Conservation (phyloP, 1,140 invertebrate species). For the Mylabris phalerata region DNA sequence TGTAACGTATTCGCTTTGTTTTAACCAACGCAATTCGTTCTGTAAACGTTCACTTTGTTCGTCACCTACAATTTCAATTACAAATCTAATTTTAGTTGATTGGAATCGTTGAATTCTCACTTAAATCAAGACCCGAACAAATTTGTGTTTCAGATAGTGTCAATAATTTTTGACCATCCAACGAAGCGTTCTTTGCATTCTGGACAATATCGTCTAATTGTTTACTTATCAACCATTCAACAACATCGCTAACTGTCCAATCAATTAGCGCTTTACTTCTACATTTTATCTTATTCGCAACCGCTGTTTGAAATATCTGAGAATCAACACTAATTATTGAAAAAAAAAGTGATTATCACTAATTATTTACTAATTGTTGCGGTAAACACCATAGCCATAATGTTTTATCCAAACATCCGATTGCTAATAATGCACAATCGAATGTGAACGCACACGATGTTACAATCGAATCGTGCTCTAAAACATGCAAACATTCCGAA, state of each 20-base stretch:
- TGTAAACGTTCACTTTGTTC: constrained; percentile 28
- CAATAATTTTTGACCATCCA: constrained; percentile 56
- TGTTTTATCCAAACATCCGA: constrained; percentile 50
- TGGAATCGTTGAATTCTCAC: constrained; percentile 35
- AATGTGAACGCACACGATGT: constrained; percentile 50
- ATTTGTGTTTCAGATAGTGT: constrained; percentile 49
- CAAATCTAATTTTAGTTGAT: neutral
- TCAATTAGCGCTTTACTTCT: constrained; percentile 39
- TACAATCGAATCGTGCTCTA: constrained; percentile 52
- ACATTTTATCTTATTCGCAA: constrained; percentile 34
- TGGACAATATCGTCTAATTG: constrained; percentile 47
- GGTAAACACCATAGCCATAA: constrained; percentile 52
- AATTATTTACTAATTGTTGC: constrained; percentile 44
- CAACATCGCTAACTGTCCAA: constrained; percentile 56
- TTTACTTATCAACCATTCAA: constrained; percentile 56
- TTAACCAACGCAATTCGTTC: constrained; percentile 49
- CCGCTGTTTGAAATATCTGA: constrained; percentile 38
- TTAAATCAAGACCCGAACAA: constrained; percentile 47
- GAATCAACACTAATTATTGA: constrained; percentile 3
- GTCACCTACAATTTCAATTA: constrained; percentile 27
- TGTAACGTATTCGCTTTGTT: constrained; percentile 38
- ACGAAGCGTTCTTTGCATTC: constrained; percentile 44
- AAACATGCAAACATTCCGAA: constrained; percentile 50
- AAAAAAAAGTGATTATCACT: neutral
- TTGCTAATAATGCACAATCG: constrained; percentile 47